Conservation (phyloP, 2,113 vertebrate species). For the Ginglymostoma cirratum region DNA sequence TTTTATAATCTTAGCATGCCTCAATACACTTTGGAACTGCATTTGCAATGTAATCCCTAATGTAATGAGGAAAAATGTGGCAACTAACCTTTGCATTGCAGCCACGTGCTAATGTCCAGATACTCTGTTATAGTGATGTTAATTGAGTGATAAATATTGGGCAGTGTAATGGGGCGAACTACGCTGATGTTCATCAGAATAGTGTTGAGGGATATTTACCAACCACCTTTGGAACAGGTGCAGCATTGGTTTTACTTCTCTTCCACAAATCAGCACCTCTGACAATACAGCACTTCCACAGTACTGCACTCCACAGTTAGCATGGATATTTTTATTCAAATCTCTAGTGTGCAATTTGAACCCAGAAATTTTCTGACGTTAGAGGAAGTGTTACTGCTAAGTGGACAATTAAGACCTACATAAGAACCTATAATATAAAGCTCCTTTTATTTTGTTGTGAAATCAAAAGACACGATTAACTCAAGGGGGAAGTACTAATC, state of each 20-base stretch:
- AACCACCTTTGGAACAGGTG: neutral
- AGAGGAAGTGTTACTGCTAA: neutral
- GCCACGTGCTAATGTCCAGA: neutral
- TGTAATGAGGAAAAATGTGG: neutral
- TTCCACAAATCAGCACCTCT: neutral
- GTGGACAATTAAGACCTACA: neutral
- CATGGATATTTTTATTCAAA: neutral
- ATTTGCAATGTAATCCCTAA: neutral
- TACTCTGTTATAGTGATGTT: neutral
- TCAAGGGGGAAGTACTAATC: neutral
- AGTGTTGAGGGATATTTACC: neutral
- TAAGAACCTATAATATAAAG: neutral
- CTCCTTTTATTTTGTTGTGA: neutral
- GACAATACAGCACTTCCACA: neutral
- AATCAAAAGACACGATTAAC: neutral
- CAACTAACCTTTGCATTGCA: neutral
- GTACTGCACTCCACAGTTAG: neutral
- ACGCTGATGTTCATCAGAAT: neutral
- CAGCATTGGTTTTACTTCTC: neutral
- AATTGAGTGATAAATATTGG: neutral
- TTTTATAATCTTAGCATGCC: neutral
- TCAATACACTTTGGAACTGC: neutral
- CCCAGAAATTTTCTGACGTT: neutral
- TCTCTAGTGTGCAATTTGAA: neutral
- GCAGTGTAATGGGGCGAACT: neutral